phyloP scores from a whole-genome alignment of 1,140 invertebrate genomes.

The Gryllus bimaculatus region DNA sequence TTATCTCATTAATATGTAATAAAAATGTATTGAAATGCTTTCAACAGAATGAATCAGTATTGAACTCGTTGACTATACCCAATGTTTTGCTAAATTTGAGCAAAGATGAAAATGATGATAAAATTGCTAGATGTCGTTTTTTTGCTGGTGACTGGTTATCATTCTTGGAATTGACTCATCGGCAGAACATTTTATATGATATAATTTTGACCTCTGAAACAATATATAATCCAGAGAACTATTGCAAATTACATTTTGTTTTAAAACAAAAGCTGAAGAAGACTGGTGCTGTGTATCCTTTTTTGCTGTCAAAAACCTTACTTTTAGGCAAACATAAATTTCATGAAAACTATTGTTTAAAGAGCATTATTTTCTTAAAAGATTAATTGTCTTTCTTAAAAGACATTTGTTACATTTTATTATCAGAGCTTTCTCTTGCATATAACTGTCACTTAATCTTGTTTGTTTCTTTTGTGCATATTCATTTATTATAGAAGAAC shows the following conservation, averaged over 20 bases:
- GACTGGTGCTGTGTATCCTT: conserved; percentile 49
- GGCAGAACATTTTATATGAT: conserved; percentile 53
- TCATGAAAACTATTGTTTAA: too few relatives aligned
- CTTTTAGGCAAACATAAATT: too few relatives aligned
- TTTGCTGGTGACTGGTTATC: conserved; percentile 73
- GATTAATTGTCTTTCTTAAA: too few relatives aligned
- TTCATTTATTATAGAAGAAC: too few relatives aligned
- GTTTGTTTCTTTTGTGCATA: too few relatives aligned
- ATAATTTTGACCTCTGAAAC: conserved; percentile 82
- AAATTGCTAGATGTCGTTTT: conserved; percentile 45
- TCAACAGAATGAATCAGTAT: conserved; percentile 64
- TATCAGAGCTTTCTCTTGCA: too few relatives aligned
- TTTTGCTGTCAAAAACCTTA: conserved; percentile 8
- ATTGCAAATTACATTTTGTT: conserved; percentile 60
- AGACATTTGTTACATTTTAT: too few relatives aligned
- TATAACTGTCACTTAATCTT: too few relatives aligned
- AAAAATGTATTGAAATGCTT: neutral
- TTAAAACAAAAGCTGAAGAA: conserved; percentile 56
- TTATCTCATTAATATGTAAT: neutral
- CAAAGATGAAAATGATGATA: conserved; percentile 33
- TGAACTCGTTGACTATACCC: conserved; percentile 62
- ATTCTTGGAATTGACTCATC: conserved; percentile 40
- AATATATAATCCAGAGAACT: conserved; percentile 75
- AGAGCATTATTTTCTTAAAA: too few relatives aligned
- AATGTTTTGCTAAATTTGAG: conserved; percentile 63